phyloP scores from a whole-genome alignment of 2,888 invertebrate species.

The Dermolepida albohirtum region DNA sequence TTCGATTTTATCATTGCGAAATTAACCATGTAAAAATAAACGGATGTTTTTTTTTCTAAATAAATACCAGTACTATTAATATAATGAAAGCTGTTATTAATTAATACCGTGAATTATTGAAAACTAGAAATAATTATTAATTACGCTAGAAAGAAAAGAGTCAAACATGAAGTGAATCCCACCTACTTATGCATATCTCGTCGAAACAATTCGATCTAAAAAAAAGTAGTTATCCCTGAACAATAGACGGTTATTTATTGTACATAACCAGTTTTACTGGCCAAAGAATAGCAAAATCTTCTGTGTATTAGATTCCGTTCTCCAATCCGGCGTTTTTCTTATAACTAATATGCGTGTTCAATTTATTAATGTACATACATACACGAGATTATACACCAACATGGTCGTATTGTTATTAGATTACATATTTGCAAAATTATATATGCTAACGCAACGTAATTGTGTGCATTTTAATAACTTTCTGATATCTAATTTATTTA shows the following conservation, averaged over 20 bases:
- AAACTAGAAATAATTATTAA: not conserved
- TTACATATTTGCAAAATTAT: too few relatives aligned
- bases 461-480: too few relatives aligned
- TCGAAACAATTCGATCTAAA: slow-evolving; percentile 42
- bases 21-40: too few relatives aligned
- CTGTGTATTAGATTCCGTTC: slow-evolving; percentile 34
- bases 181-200: slow-evolving; percentile 51
- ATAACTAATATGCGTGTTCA: not conserved
- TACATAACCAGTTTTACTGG: slow-evolving; percentile 45
- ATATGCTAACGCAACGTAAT: too few relatives aligned
- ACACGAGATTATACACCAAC: not conserved
- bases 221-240: slow-evolving; percentile 51
- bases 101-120: too few relatives aligned
- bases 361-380: not conserved
- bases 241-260: slow-evolving; percentile 45
- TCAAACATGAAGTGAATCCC: slow-evolving; percentile 46
- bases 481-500: too few relatives aligned
- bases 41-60: too few relatives aligned
- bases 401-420: too few relatives aligned
- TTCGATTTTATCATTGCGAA: not conserved
- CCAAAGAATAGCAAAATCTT: slow-evolving; percentile 37
- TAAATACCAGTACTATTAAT: too few relatives aligned
- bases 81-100: too few relatives aligned
- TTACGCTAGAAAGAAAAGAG: slow-evolving; percentile 12
- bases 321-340: slow-evolving; percentile 18